Percentiles rank a stretch among this genome's conserved stretches.
phyloP scores from a whole-genome alignment of 2,113 vertebrate genomes.

The Otis tarda region DNA sequence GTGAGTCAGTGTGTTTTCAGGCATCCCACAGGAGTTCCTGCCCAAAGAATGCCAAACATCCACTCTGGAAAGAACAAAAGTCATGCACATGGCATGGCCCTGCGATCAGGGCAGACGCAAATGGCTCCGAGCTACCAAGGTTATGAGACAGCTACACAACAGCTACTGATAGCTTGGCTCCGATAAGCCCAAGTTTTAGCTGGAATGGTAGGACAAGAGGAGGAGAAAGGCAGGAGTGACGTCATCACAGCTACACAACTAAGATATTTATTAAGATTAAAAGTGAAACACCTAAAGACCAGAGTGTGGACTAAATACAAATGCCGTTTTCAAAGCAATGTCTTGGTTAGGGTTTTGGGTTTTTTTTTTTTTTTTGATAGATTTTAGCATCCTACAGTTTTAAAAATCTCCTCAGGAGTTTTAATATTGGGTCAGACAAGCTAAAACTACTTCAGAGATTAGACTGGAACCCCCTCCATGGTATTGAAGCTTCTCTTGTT shows the following conservation, averaged over 20 bases:
- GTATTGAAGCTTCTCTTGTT: background rate
- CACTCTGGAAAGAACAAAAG: background rate
- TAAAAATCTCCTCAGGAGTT: background rate
- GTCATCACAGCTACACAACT: background rate
- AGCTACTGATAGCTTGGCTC: background rate
- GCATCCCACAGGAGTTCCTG: constrained; percentile 14
- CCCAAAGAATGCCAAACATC: constrained; percentile 39
- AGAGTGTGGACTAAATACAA: background rate
- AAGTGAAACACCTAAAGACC: background rate
- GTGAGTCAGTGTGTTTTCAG: background rate
- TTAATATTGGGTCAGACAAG: background rate
- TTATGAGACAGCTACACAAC: background rate
- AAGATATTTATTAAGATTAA: background rate
- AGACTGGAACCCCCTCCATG: background rate
- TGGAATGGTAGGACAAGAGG: background rate
- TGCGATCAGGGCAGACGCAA: background rate
- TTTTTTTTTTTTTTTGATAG: background rate
- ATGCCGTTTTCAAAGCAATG: background rate
- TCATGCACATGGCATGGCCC: background rate
- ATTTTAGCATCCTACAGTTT: background rate
- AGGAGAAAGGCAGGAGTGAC: background rate
- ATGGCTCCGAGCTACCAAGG: background rate
- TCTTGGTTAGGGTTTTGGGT: background rate
- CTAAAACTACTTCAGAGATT: background rate
- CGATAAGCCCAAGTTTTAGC: background rate